A percentile compares a stretch with the other conserved stretches of the same genome.
These are phyloP conservation scores for Arctopsyche grandis DNA, from an alignment of 1,140 invertebrate genomes.

Conservation along the genomic window DNA sequence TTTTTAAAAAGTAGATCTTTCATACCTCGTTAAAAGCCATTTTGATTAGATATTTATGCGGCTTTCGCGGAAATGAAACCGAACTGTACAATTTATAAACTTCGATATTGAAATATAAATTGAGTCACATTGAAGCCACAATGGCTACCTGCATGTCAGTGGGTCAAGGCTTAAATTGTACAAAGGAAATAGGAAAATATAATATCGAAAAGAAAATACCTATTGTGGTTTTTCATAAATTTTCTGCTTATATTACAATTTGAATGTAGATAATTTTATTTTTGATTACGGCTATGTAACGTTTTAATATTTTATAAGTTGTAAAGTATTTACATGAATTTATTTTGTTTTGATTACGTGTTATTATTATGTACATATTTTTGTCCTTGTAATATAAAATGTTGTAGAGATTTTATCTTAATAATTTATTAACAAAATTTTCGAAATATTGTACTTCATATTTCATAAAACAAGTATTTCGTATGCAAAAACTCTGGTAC, in stretches of 20 bases:
- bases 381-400: neutral
- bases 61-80: neutral
- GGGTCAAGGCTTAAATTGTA: neutral
- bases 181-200: neutral
- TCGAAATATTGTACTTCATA: neutral
- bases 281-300: too few species aligned
- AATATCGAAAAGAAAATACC: too few species aligned
- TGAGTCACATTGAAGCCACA: neutral
- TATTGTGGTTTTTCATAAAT: too few species aligned
- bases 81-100: neutral
- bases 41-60: slow-evolving; percentile 1
- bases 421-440: neutral
- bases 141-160: neutral
- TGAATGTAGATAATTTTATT: too few species aligned
- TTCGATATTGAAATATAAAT: slow-evolving; percentile 27
- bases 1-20: too few species aligned
- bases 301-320: neutral
- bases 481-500: neutral
- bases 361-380: neutral
- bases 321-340: neutral
- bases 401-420: neutral
- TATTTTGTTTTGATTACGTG: neutral
- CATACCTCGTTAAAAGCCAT: too few species aligned
- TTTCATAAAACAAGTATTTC: neutral
- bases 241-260: too few species aligned